phyloP scores from a whole-genome alignment of 1,140 invertebrate species.

The Hylaeus volcanicus region DNA sequence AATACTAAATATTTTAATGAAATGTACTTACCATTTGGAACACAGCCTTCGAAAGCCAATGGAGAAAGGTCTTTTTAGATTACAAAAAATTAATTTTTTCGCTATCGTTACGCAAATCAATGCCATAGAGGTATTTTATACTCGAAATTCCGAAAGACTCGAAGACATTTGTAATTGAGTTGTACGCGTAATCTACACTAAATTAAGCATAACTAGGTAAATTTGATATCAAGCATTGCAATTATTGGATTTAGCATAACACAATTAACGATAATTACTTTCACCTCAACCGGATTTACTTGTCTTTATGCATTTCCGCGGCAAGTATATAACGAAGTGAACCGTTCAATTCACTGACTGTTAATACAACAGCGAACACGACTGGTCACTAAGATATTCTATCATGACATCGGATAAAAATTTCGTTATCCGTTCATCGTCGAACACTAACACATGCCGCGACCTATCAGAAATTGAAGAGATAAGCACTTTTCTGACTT shows the following conservation, averaged over 20 bases:
- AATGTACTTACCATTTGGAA: background rate
- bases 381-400: conserved; percentile 28
- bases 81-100: no score
- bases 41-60: background rate
- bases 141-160: no score
- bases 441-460: conserved; percentile 2
- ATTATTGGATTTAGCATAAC: background rate
- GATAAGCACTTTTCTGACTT: conserved; percentile 44
- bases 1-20: background rate
- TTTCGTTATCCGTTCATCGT: conserved; percentile 50
- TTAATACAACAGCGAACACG: background rate
- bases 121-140: no score
- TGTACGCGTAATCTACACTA: no score
- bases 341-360: background rate
- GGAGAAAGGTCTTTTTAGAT: background rate
- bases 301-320: background rate
- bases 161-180: no score
- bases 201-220: no score
- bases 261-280: background rate
- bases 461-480: conserved; percentile 24
- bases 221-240: no score
- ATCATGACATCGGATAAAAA: conserved; percentile 47
- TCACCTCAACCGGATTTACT: background rate
- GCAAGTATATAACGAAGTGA: background rate
- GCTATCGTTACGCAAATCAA: background rate